A percentile compares a stretch with the other conserved stretches of the same genome.
Evolutionary conservation across 2,797 vertebrate species (phyloP).

Genomic region (Sebastes steindachneri): DNA sequence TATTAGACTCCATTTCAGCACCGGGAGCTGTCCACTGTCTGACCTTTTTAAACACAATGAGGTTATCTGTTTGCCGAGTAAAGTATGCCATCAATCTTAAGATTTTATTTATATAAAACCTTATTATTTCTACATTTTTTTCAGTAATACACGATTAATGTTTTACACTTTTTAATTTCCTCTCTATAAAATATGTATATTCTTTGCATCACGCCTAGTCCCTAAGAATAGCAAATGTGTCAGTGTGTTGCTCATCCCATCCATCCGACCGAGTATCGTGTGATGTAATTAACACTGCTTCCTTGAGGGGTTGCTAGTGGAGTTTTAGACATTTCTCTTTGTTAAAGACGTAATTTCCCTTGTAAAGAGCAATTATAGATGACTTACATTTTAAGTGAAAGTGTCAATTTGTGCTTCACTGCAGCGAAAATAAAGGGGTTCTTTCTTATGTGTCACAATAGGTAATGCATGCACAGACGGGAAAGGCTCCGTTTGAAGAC

Average conservation of each 20-base stretch:
- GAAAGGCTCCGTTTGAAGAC: conserved; percentile 49
- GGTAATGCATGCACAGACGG: conserved; percentile 38
- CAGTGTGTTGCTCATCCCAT: not conserved
- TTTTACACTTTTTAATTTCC: not conserved
- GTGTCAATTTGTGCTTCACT: conserved; percentile 2
- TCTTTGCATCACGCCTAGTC: not conserved
- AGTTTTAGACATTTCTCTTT: not conserved
- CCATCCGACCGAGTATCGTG: not conserved
- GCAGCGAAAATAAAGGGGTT: conserved; percentile 13
- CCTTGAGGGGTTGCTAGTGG: not conserved
- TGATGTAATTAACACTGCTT: not conserved
- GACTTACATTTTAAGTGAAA: conserved; percentile 9
- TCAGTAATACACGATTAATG: not conserved
- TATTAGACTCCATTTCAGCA: not conserved
- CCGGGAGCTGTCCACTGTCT: not conserved
- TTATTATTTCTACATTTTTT: not conserved
- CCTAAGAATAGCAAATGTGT: not conserved
- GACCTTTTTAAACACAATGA: not conserved
- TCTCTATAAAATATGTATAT: not conserved
- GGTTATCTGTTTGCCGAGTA: not conserved
- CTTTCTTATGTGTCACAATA: conserved; percentile 27
- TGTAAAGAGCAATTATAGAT: not conserved
- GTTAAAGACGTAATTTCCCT: not conserved
- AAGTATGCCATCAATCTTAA: not conserved
- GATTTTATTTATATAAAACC: not conserved